phyloP scores from a whole-genome alignment of 30 jellyfish, hydroid and myxozoan species.

The Hydra vulgaris region DNA sequence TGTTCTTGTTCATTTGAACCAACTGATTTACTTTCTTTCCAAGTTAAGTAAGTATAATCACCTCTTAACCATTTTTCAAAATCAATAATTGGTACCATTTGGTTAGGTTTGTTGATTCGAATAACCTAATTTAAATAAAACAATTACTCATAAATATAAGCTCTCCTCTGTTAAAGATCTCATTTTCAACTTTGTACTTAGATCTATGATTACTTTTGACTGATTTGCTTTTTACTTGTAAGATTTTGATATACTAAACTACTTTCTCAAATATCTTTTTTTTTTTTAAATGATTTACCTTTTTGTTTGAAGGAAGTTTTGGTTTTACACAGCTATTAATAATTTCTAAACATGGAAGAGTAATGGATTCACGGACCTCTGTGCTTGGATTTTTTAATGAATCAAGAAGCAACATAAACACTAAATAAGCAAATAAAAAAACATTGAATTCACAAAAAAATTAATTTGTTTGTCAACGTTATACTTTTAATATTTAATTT shows the following conservation, averaged over 20 bases:
- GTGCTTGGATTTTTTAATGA: conserved; percentile 48
- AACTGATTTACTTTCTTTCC: neutral
- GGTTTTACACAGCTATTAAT: conserved; percentile 39
- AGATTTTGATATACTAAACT: too few species aligned
- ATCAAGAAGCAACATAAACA: conserved; percentile 55
- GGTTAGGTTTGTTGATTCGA: neutral
- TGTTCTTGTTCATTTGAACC: neutral
- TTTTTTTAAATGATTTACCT: conserved; percentile 16
- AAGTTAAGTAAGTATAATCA: neutral
- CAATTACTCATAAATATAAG: too few species aligned
- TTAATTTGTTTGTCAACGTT: neutral
- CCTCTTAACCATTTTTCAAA: conserved; percentile 3
- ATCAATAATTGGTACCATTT: neutral
- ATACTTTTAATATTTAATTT: too few species aligned
- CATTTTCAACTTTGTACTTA: too few species aligned
- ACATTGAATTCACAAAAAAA: neutral
- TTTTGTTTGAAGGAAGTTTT: conserved; percentile 9
- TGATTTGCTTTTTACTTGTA: too few species aligned
- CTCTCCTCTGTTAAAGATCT: too few species aligned
- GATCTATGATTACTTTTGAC: too few species aligned
- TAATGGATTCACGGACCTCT: conserved; percentile 63
- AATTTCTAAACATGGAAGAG: conserved; percentile 72
- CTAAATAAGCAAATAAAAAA: conserved; percentile 17
- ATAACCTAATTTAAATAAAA: neutral
- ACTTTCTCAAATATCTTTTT: too few species aligned